Percentiles rank a stretch among this genome's conserved stretches.
Conservation (phyloP, 2,797 vertebrate genomes). For the Hemibagrus guttatus region DNA sequence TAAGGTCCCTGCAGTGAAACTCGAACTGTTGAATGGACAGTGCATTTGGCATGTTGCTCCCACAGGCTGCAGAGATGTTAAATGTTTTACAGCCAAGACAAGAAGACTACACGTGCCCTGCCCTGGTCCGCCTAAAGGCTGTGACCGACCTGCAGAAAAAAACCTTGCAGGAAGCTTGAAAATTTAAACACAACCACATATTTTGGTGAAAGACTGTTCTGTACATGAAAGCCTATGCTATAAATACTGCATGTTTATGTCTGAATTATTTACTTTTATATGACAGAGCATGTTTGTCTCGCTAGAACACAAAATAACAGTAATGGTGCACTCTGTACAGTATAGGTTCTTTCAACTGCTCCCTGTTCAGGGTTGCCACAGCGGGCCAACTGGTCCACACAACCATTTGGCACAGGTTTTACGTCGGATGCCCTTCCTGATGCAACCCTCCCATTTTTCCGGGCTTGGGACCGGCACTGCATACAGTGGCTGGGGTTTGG, state of each 20-base stretch:
- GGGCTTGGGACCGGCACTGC: no score
- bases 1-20: constrained; percentile 18
- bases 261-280: constrained; percentile 16
- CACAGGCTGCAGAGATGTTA: constrained; percentile 34
- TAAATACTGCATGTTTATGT: constrained; percentile 22
- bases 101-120: constrained; percentile 6
- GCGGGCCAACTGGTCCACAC: no score
- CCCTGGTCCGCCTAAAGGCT: not conserved
- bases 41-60: constrained; percentile 13
- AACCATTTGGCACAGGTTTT: no score
- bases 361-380: no score
- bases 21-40: constrained; percentile 13
- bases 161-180: constrained; percentile 7
- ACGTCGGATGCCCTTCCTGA: no score
- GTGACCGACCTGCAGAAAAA: constrained; percentile 5
- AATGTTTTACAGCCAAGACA: constrained; percentile 28
- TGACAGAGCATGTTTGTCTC: not conserved
- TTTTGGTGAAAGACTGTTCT: not conserved
- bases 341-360: no score
- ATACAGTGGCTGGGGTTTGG: no score
- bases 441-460: no score
- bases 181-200: constrained; percentile 12
- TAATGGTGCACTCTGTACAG: not conserved
- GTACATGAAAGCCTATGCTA: constrained; percentile 9
- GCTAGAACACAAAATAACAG: not conserved